Conservation (phyloP, 1,140 invertebrate species). For the Archivesica marissinica region DNA sequence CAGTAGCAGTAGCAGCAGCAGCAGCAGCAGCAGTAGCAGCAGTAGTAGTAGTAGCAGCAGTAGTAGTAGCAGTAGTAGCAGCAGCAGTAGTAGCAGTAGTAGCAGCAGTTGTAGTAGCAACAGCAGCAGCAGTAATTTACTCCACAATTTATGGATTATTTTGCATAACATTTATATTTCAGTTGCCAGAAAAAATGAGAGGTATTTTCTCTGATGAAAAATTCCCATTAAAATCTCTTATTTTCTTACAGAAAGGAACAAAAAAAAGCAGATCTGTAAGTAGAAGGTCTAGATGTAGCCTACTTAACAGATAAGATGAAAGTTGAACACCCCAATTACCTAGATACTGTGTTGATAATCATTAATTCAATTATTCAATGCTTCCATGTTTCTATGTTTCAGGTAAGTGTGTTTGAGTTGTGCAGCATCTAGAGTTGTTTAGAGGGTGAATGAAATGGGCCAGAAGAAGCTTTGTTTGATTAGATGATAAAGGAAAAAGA, state of each 20-base stretch:
- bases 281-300: neutral
- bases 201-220: neutral
- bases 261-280: neutral
- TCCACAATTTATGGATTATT: too few species aligned
- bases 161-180: too few species aligned
- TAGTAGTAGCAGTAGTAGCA: too few species aligned
- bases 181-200: neutral
- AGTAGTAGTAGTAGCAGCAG: too few species aligned
- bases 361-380: conserved; percentile 59
- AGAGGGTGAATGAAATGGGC: neutral
- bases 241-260: too few species aligned
- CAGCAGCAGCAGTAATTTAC: too few species aligned
- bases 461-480: neutral
- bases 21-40: too few species aligned
- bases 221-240: neutral
- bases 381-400: conserved; percentile 47
- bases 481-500: neutral
- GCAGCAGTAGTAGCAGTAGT: too few species aligned
- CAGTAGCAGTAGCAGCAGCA: too few species aligned
- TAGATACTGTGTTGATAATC: conserved; percentile 40
- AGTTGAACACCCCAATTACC: conserved; percentile 40
- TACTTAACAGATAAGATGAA: conserved; percentile 48
- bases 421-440: neutral
- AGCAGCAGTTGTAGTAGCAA: too few species aligned
- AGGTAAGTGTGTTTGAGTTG: conserved; percentile 37